Base-by-base conservation (phyloP, 1,140 invertebrate genomes). In the Brachionus paranguensis region DNA sequence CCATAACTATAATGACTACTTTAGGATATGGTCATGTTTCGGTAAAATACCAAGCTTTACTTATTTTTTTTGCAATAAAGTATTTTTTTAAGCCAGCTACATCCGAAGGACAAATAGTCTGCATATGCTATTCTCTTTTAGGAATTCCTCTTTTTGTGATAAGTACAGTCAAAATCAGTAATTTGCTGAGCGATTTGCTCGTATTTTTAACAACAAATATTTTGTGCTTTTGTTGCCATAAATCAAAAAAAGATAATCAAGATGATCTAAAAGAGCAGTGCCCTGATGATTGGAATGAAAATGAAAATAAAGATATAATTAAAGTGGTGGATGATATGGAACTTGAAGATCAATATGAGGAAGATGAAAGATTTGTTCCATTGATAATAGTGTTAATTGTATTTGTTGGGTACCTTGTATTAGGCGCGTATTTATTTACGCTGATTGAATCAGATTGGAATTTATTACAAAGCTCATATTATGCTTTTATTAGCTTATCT, bases 91-190 rank as follows among this genome's bases (percentile, higher is more conserved):
- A 81, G 78, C 78, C 78, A 3, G 43, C 78, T 11, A 81, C 78
- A 24, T 2, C 60, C 37, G 81, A 83, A 68, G 81, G 81, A 41
- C 81, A 83, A 55, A 83, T 83, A 24, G 60, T 68, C 3, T 83
- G 81, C 37, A 83, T 83, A 33, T 83, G 81, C 37, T 83, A 83
- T 41, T 37, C 81, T 10, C 20, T 47, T 24, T 47, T 81, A 12
- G 78, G 81, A 45, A 83, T 83, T 29, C 81, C 81, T 6, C 20
- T 83, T 17, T 83, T 83, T 70, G 17, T 83, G 4, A 68, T 83
- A 14, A 68, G 60, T 70, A 53, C 53, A 20, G 64, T 53, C 12
- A 83, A 83, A 55, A 27, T 83, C 6, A 83, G 81, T 50, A 27
- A 24, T 10, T 45, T 83, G 4, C 10, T 83, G 0, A n/a, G 81